Base-by-base conservation (phyloP, 2,888 invertebrate genomes). In the Pediacus dermestoides region DNA sequence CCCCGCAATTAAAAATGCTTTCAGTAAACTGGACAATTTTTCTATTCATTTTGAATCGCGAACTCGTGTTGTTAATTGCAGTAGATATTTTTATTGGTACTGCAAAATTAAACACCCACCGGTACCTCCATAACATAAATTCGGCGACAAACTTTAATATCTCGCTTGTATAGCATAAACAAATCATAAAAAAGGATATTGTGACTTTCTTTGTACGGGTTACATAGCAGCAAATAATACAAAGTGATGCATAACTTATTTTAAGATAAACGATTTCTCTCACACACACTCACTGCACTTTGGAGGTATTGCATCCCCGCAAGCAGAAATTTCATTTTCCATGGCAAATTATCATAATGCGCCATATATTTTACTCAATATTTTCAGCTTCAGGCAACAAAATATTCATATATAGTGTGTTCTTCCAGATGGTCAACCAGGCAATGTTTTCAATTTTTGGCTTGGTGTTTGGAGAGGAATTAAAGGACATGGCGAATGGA, bases 401-500 rank as follows among this genome's bases (percentile, higher is more conserved):
- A 13, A 22, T 8, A 15, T 8, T 23, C 37, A 28, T 16, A 10
- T 10, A 25, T 15, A 18, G 16, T 21, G 26, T 37, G 40, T 33
- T 18, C 39, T 53, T 52, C 27, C 46, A 66, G 66, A 77, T 82
- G 65, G 80, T 82, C 50, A 84, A 82, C 62, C 81, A 84, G 61
- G 80, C 84, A 2, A 74, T 84, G 63, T 70, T 83, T 46, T 82
- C 84, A 2, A 71, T 82, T 27, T 84, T 82, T 63, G 81, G 84
- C 39, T 71, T 85, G 36, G 68, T 85, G 16, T 85, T 82, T 50
- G 82, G 80, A 26, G 79, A 79, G 48, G 74, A 78, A 42, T 65
- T 85, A 40, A 71, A 76, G 54, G 69, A 72, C 1, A 77, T 84
- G 76, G 77, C 80, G 0, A 74, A 78, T 46, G 74, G 71, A 13